Percentiles rank a stretch among this genome's conserved stretches.
These are phyloP conservation scores for Okapia johnstoni DNA, from an alignment of 2,113 vertebrate species.

Conservation along the genomic window DNA sequence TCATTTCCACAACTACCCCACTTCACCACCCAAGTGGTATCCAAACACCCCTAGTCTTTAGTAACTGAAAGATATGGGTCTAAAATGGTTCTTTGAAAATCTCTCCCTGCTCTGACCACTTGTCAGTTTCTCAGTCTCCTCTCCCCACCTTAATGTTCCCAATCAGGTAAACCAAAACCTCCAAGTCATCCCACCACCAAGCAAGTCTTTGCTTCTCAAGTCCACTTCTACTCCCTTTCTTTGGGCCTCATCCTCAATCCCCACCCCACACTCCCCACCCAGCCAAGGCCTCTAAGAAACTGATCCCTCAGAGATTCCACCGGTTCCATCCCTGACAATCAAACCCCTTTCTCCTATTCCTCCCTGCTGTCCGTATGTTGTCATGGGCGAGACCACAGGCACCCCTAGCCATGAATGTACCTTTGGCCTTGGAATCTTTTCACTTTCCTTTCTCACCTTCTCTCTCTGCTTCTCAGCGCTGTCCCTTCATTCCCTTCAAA, in stretches of 20 bases:
- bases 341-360: not conserved
- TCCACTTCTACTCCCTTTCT: not conserved
- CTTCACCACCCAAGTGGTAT: not conserved
- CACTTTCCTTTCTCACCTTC: constrained; percentile 1
- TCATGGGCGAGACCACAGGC: not conserved
- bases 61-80: not conserved
- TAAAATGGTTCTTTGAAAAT: not conserved
- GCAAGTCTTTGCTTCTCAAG: not conserved
- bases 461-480: not conserved
- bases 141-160: not conserved
- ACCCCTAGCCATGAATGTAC: not conserved
- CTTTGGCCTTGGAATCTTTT: not conserved
- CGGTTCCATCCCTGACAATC: not conserved
- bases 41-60: not conserved
- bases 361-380: not conserved
- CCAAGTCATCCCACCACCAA: not conserved
- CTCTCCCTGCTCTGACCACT: not conserved
- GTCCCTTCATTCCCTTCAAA: constrained; percentile 28
- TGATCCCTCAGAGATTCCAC: not conserved
- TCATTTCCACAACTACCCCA: not conserved
- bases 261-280: not conserved
- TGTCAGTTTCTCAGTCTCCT: not conserved
- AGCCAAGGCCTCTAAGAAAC: not conserved
- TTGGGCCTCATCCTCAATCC: not conserved
- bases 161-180: not conserved